Evolutionary conservation across 2,113 vertebrate species (phyloP).

Genomic region (Pardalotus punctatus): DNA sequence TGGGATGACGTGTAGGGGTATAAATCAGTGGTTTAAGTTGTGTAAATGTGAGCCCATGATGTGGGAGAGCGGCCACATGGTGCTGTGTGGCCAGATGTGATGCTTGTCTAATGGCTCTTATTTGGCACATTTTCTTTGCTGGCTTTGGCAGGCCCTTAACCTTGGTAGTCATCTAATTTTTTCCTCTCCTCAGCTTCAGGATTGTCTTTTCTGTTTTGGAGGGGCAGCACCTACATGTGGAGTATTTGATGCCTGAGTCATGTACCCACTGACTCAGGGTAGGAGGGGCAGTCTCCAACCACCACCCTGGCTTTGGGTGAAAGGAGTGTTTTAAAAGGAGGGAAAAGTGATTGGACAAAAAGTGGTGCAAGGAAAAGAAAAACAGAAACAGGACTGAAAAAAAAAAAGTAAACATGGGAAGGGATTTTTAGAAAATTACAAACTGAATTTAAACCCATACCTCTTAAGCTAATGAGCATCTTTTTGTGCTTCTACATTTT

Average conservation of each 20-base stretch:
- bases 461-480: constrained; percentile 28
- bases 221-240: not conserved
- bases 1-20: not conserved
- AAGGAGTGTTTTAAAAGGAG: not conserved
- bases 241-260: not conserved
- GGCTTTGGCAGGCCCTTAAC: not conserved
- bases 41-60: not conserved
- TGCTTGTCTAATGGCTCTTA: not conserved
- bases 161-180: not conserved
- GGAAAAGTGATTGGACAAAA: not conserved
- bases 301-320: not conserved
- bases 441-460: not conserved
- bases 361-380: not conserved
- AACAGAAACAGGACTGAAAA: not conserved
- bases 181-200: not conserved
- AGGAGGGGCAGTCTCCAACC: not conserved
- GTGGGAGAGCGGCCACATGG: not conserved
- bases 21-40: not conserved
- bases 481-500: not conserved
- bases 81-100: not conserved
- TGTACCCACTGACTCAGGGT: not conserved
- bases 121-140: not conserved
- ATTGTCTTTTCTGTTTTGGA: not conserved
- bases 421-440: not conserved
- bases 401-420: not conserved